Percentiles rank a stretch among this genome's conserved stretches.
Evolutionary conservation across 2,797 vertebrate species (phyloP).

Genomic region (Acomys russatus): DNA sequence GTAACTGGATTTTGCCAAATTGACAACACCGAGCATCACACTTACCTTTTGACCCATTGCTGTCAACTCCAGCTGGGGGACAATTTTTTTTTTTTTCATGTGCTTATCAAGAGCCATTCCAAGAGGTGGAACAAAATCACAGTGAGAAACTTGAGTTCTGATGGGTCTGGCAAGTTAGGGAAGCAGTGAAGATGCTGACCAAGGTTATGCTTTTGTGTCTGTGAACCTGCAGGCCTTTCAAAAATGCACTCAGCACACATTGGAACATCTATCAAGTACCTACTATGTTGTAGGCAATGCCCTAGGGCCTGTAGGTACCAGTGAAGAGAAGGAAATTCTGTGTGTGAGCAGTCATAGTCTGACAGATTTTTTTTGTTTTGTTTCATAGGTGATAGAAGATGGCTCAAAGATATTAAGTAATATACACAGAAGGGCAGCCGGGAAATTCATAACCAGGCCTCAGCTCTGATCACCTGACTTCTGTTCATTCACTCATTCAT

Average conservation of each 20-base stretch:
- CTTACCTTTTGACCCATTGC: not conserved
- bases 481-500: too few species aligned
- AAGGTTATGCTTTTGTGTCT: not conserved
- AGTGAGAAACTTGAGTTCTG: not conserved
- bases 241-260: slow-evolving; percentile 19
- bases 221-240: not conserved
- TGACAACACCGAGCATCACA: not conserved
- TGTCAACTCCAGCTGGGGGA: not conserved
- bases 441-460: not conserved
- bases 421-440: not conserved
- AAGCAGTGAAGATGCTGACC: not conserved
- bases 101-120: not conserved
- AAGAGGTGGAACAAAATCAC: not conserved
- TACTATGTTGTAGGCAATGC: not conserved
- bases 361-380: not conserved
- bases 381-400: not conserved
- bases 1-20: not conserved
- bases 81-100: not conserved
- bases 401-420: not conserved
- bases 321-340: not conserved
- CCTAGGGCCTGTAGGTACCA: not conserved
- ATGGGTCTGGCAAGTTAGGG: not conserved
- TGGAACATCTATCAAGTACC: not conserved
- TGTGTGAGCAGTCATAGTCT: not conserved
- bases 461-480: not conserved